Conservation (phyloP, 2,888 invertebrate genomes). For the Eupithecia pulchellata region DNA sequence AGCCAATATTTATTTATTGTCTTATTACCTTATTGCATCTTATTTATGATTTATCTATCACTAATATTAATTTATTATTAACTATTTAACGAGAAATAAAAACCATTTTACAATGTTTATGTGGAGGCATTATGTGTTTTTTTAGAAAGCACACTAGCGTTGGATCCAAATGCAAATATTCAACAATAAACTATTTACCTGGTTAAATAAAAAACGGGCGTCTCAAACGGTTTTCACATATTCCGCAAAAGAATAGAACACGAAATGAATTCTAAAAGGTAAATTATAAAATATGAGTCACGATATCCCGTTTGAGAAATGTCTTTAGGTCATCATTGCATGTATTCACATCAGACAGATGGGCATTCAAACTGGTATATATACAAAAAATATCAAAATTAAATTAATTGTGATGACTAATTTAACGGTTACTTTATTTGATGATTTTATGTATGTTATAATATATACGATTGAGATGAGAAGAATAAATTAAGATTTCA, state of each 20-base stretch:
- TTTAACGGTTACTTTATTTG: not conserved
- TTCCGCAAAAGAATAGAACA: conserved; percentile 22
- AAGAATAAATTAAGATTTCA: not conserved
- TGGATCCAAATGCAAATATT: conserved; percentile 2
- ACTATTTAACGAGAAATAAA: too few relatives aligned
- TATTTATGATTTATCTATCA: too few relatives aligned
- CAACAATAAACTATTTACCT: conserved; percentile 14
- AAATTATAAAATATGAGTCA: conserved; percentile 32
- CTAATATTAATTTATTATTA: too few relatives aligned
- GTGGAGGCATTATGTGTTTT: not conserved
- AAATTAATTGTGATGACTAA: not conserved
- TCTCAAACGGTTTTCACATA: conserved; percentile 14
- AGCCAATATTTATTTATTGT: too few relatives aligned
- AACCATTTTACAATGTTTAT: too few relatives aligned
- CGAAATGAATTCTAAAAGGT: conserved; percentile 22
- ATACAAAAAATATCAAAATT: conserved; percentile 18
- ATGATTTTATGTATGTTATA: not conserved
- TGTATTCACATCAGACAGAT: conserved; percentile 11
- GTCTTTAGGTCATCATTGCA: conserved; percentile 29
- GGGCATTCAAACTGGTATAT: conserved; percentile 15
- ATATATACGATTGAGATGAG: not conserved
- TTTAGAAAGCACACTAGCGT: conserved; percentile 9
- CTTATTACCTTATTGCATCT: too few relatives aligned
- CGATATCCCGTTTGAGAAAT: conserved; percentile 24
- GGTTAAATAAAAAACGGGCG: conserved; percentile 21